A percentile compares a stretch with the other conserved stretches of the same genome.
Conservation (phyloP, 2,888 invertebrate genomes). For the Argynnis bischoffii region DNA sequence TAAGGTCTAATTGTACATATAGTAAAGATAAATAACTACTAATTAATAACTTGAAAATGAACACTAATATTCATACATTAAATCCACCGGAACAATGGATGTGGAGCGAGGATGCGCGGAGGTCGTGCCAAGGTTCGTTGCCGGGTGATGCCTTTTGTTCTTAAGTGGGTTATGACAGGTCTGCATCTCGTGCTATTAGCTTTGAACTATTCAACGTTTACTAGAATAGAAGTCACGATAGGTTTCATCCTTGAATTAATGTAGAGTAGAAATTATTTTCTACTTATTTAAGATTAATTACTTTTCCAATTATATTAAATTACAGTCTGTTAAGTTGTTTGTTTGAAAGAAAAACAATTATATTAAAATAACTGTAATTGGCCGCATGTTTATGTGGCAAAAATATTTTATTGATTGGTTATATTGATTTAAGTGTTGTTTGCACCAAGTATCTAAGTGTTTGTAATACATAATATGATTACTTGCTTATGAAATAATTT, state of each 20-base stretch:
- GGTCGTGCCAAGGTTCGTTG: conserved; percentile 76
- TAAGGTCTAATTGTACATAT: too few relatives aligned
- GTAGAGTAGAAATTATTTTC: conserved; percentile 14
- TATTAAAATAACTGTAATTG: neutral
- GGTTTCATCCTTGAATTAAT: conserved; percentile 23
- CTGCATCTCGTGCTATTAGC: conserved; percentile 44
- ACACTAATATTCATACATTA: conserved; percentile 21
- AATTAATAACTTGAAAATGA: conserved; percentile 10
- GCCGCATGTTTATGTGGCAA: neutral
- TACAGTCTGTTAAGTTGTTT: neutral
- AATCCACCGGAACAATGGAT: conserved; percentile 53
- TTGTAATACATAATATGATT: too few relatives aligned
- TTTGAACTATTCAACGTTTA: conserved; percentile 40
- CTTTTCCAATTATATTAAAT: conserved; percentile 2
- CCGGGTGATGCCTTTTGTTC: conserved; percentile 68
- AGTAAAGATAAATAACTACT: neutral
- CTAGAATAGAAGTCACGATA: conserved; percentile 37
- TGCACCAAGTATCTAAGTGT: too few relatives aligned
- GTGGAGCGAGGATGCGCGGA: conserved; percentile 77
- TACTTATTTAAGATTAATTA: conserved; percentile 7
- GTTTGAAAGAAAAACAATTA: neutral
- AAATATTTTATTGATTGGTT: too few relatives aligned
- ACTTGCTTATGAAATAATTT: too few relatives aligned
- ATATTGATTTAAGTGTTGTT: too few relatives aligned
- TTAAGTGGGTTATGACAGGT: conserved; percentile 47